These are phyloP conservation scores for Pyrochroa serraticornis DNA, from an alignment of 2,888 invertebrate genomes.

Conservation along the genomic window DNA sequence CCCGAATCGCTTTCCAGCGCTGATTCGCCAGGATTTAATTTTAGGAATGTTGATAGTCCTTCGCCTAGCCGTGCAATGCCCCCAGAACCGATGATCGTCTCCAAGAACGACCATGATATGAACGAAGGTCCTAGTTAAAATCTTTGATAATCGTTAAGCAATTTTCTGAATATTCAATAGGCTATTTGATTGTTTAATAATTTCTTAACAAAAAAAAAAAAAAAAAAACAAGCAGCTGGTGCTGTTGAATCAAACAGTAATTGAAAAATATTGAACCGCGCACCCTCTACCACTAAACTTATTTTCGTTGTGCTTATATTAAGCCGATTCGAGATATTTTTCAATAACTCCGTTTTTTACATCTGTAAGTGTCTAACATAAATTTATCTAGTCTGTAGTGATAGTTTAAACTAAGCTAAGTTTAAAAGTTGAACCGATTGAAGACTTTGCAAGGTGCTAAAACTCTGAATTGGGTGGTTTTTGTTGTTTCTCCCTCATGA, in stretches of 20 bases:
- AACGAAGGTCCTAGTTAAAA: conserved; percentile 55
- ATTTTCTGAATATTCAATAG: no score
- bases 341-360: conserved; percentile 21
- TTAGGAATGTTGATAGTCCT: conserved; percentile 62
- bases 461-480: conserved; percentile 8
- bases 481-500: conserved; percentile 19
- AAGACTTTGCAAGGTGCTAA: conserved; percentile 35
- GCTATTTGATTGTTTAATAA: not conserved
- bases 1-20: conserved; percentile 67
- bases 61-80: conserved; percentile 58
- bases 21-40: conserved; percentile 65
- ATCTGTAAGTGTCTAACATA: conserved; percentile 25
- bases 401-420: conserved; percentile 25
- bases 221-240: not conserved
- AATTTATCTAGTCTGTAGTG: conserved; percentile 38
- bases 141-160: conserved; percentile 35
- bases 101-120: conserved; percentile 57
- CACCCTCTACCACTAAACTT: no score
- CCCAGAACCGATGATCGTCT: conserved; percentile 52
- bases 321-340: conserved; percentile 9
- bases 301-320: not conserved
- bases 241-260: conserved; percentile 17
- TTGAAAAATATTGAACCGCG: conserved; percentile 13
- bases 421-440: conserved; percentile 25
- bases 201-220: not conserved